A percentile compares a stretch with the other conserved stretches of the same genome.
These are phyloP conservation scores for Kradibia gibbosae DNA, from an alignment of 1,140 invertebrate genomes.

Conservation along the genomic window DNA sequence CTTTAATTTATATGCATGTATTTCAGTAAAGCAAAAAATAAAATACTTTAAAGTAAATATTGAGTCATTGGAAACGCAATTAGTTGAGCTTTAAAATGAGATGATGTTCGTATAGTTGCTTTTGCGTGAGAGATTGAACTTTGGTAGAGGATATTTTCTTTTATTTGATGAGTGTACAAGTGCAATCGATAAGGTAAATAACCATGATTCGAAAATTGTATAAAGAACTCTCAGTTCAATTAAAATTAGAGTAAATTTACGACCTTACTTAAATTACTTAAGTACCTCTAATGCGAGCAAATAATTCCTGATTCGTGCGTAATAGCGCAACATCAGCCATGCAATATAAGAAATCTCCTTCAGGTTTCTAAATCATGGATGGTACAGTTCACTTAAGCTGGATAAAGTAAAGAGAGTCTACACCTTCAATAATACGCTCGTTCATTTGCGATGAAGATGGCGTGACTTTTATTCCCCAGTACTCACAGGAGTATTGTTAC, in stretches of 20 bases:
- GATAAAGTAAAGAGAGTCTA: neutral
- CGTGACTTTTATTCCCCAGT: neutral
- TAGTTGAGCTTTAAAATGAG: no score
- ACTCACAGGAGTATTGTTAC: neutral
- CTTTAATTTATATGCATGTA: no score
- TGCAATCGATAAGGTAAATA: no score
- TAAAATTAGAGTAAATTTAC: neutral
- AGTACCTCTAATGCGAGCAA: neutral
- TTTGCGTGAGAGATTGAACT: no score
- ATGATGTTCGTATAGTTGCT: no score
- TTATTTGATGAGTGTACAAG: no score
- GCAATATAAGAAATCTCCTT: neutral
- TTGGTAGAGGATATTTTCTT: no score
- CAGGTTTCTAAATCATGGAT: neutral
- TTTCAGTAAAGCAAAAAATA: no score
- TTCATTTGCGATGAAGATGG: neutral
- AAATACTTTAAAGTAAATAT: no score
- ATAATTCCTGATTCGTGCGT: neutral
- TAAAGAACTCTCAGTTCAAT: neutral
- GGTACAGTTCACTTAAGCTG: neutral
- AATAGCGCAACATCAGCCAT: neutral
- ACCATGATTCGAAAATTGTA: no score
- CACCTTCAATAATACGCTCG: neutral
- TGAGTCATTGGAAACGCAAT: no score
- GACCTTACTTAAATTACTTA: neutral